Evolutionary conservation across 2,797 vertebrate genomes (phyloP), one percentile per base, ranked within the genome.

Genomic region (Lycodopsis pacificus): DNA sequence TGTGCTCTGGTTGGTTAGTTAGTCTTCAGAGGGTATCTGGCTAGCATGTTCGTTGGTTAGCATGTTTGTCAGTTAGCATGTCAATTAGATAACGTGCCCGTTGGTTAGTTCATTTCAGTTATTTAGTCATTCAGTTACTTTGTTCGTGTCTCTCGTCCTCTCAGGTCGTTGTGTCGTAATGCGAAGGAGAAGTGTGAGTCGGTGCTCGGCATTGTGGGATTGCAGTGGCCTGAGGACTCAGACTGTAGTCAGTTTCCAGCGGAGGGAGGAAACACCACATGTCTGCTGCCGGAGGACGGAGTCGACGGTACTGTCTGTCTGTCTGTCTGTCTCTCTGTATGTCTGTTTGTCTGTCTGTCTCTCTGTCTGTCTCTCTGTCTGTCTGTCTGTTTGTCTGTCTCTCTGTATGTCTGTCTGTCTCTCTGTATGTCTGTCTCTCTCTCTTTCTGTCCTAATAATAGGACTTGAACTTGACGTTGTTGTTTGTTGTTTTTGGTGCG

Each of bases 161-260:
- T 32, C 86, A 99, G 98, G 92, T 92, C 94, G 0, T 82, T 99
- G 74, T 99, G 98, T 83, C 93, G 96, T 2, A 95, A 90, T 9
- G 95, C 97, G 1, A 99, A 97, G 89, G 96, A 97, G 25, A 95
- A 93, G 34, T 99, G 98, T 70, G 98, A 99, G 90, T 96, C 96
- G 38, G 96, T 98, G 67, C 95, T 99, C 20, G 96, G 96, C 65
- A 96, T 98, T 32, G 97, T 99, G 87, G 98, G 98, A 46, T 77
- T 98, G 58, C 97, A 97, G 89, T 99, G 98, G 98, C 98, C 98
- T 0, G 97, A 98, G 69, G 97, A 98, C 58, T 97, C 97, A 0
- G 97, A 98, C 70, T 99, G 98, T 22, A 90, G 76, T 70, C 97
- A 98, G 76, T 99, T 99, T 82, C 98, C 98, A 11, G 96, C 97